phyloP scores from a whole-genome alignment of 1,140 invertebrate species.

The Aleiodes sp. region DNA sequence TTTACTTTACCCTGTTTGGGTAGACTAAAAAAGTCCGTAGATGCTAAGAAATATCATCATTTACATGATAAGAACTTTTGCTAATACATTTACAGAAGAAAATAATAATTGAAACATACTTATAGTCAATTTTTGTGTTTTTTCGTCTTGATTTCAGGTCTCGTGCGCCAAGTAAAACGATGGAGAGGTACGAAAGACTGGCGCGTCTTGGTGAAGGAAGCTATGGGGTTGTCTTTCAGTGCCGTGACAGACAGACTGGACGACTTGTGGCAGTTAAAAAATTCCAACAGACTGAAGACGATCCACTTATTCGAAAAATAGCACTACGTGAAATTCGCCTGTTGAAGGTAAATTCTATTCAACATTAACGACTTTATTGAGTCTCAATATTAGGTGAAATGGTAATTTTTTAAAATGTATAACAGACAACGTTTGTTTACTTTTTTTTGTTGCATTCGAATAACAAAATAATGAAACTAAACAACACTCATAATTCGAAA shows the following conservation, averaged over 20 bases:
- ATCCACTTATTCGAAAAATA: slow-evolving; percentile 98
- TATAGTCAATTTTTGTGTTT: neutral
- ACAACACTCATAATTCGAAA: too few relatives aligned
- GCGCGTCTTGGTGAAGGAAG: slow-evolving; percentile 97
- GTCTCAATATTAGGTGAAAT: neutral
- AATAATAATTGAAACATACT: neutral
- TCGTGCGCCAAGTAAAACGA: slow-evolving; percentile 84
- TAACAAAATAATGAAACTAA: too few relatives aligned
- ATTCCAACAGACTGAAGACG: slow-evolving; percentile 98
- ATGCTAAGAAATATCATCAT: too few relatives aligned
- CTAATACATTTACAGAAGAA: neutral
- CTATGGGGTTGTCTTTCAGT: slow-evolving; percentile 99
- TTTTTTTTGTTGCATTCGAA: too few relatives aligned
- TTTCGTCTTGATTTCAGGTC: slow-evolving; percentile 69
- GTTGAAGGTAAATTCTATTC: slow-evolving; percentile 80
- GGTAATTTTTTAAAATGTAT: too few relatives aligned
- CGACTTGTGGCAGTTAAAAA: slow-evolving; percentile 98
- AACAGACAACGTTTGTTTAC: too few relatives aligned
- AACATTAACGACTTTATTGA: neutral
- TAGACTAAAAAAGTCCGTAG: slow-evolving; percentile 59
- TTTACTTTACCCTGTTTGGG: slow-evolving; percentile 60
- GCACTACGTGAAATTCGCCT: slow-evolving; percentile 97
- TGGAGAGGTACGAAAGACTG: slow-evolving; percentile 99
- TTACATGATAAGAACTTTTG: neutral
- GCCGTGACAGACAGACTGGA: slow-evolving; percentile 94